A percentile compares a stretch with the other conserved stretches of the same genome.
These are phyloP conservation scores for Eleutherodactylus coqui DNA, from an alignment of 2,797 vertebrate genomes.

Conservation along the genomic window DNA sequence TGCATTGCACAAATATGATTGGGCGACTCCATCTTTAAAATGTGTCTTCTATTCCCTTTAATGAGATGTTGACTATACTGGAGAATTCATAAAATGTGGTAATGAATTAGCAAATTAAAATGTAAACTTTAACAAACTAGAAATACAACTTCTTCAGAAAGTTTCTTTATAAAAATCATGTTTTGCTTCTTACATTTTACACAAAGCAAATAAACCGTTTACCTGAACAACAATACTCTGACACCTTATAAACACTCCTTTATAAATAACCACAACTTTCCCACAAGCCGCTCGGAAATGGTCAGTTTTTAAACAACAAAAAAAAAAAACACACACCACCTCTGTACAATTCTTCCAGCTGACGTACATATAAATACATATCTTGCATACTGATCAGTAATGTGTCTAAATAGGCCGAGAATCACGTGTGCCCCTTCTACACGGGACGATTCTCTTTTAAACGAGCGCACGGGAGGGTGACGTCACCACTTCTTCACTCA, in stretches of 20 bases:
- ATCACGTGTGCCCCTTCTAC: not conserved
- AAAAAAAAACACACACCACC: too few species aligned
- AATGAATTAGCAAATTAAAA: too few species aligned
- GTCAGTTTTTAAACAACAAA: not conserved
- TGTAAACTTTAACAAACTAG: not conserved
- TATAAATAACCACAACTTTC: slow-evolving; percentile 36
- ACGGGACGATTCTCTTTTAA: too few species aligned
- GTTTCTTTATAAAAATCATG: slow-evolving; percentile 6
- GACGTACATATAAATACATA: not conserved
- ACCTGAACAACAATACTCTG: slow-evolving; percentile 3
- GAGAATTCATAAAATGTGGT: not conserved
- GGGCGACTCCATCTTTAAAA: too few species aligned
- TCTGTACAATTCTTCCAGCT: not conserved
- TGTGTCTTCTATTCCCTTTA: too few species aligned
- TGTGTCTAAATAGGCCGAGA: not conserved
- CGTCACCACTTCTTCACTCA: too few species aligned
- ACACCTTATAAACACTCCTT: slow-evolving; percentile 14
- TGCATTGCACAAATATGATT: too few species aligned
- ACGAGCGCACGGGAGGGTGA: too few species aligned
- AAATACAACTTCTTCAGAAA: not conserved
- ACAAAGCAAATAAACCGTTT: slow-evolving; percentile 8
- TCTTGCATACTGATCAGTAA: slow-evolving; percentile 2
- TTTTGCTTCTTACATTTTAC: slow-evolving; percentile 29
- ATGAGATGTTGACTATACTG: not conserved
- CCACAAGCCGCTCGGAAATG: not conserved